phyloP scores from a whole-genome alignment of 2,888 invertebrate species.

The Chrysolina haemoptera region DNA sequence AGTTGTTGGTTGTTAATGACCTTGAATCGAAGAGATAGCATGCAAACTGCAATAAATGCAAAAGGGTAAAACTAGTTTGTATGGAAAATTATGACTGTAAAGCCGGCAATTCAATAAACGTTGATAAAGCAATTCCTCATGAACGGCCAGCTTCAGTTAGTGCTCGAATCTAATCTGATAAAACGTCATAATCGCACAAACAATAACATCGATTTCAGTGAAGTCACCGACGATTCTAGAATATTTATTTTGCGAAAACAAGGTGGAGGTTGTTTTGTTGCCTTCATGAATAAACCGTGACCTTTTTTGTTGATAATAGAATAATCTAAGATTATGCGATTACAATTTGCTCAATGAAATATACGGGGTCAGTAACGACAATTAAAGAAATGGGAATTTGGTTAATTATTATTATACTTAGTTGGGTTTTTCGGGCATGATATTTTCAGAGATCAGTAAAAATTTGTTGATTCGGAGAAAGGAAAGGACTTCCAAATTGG shows the following conservation, averaged over 20 bases:
- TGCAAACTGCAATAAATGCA: neutral
- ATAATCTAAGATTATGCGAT: neutral
- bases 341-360: neutral
- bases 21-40: neutral
- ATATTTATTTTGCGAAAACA: neutral
- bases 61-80: neutral
- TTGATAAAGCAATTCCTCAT: neutral
- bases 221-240: neutral
- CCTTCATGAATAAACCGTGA: neutral
- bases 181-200: neutral
- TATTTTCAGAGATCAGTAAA: no score
- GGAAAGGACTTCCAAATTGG: no score
- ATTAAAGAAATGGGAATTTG: no score
- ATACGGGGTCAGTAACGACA: no score
- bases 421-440: no score
- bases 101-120: neutral
- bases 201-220: neutral
- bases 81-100: neutral
- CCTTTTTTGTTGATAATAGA: neutral
- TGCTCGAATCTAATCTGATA: neutral
- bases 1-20: neutral
- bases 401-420: no score
- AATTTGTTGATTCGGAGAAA: no score
- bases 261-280: neutral
- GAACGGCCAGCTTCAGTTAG: neutral